Evolutionary conservation across 2,888 invertebrate species (phyloP).

Genomic region (Stenchaetothrips biformis): DNA sequence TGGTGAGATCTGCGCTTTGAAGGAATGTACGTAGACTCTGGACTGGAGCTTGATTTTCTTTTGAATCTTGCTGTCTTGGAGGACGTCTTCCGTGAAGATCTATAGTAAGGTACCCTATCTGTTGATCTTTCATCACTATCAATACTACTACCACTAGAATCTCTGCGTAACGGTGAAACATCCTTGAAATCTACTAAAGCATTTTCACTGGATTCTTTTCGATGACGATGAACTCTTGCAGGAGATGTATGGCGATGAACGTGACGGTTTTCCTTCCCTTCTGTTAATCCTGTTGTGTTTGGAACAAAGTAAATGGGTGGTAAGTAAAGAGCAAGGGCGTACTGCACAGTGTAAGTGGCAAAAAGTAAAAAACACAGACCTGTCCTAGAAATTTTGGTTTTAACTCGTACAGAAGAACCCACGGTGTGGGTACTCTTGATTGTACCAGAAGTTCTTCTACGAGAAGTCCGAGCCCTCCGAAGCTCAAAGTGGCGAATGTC

Average conservation of each 20-base stretch:
- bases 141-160: slow-evolving; percentile 4
- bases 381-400: neutral
- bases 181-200: neutral
- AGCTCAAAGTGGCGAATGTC: slow-evolving; percentile 1
- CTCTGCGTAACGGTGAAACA: neutral
- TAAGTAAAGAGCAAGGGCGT: neutral
- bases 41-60: neutral
- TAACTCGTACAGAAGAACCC: neutral
- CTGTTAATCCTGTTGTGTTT: neutral
- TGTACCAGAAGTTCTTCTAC: neutral
- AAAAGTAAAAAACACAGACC: neutral
- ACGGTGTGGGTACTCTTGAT: neutral
- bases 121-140: neutral
- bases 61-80: neutral
- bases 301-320: neutral
- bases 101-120: neutral
- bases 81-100: neutral
- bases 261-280: neutral
- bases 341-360: neutral
- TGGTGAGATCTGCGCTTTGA: neutral
- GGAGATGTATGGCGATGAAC: neutral
- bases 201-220: neutral
- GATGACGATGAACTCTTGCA: neutral
- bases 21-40: neutral
- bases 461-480: neutral